Base-by-base conservation (phyloP, 2,888 invertebrate species). In the Acanthoscelides obtectus region DNA sequence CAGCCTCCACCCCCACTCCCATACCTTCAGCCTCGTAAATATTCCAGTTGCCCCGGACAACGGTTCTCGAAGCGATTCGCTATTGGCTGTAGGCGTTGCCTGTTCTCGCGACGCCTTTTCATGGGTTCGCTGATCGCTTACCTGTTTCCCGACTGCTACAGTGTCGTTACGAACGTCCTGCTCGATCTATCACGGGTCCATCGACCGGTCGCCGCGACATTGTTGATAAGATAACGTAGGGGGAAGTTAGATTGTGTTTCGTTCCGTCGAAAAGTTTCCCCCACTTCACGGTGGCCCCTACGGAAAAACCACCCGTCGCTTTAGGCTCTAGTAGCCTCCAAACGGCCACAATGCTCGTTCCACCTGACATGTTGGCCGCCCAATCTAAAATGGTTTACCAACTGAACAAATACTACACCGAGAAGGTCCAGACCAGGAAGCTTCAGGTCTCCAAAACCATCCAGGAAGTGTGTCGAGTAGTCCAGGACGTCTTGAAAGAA, bases 331-430 rank as follows among this genome's bases (percentile, higher is more conserved):
- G 79, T 77, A 81, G 81, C 80, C 80, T 77, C 71, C 78, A 78
- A 75, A 74, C 78, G 73, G 80, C 81, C 85, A 90, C 87, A 86
- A 95, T 95, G 95, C 89, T 95, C 86, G 95, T 95, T 83, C 95
- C 95, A 81, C 92, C 94, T 83, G 95, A 95, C 87, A 95, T 96
- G 95, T 90, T 97, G 89, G 94, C 94, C 82, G 95, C 96, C 78
- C 97, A 97, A 88, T 94, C 95, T 81, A 96, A 96, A 86, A 94
- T 97, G 89, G 92, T 96, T 83, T 97, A 96, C 87, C 97, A 98
- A 87, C 75, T 94, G 80, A 93, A 93, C 86, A 92, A 92, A 83
- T 94, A 92, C 83, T 93, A 92, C 86, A 91, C 90, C 69, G 94
- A 94, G 79, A 87, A 93, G 75, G 94, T 94, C 64, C 92, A 92